Conservation (phyloP, 2,113 vertebrate species). For the Jacana jacana region DNA sequence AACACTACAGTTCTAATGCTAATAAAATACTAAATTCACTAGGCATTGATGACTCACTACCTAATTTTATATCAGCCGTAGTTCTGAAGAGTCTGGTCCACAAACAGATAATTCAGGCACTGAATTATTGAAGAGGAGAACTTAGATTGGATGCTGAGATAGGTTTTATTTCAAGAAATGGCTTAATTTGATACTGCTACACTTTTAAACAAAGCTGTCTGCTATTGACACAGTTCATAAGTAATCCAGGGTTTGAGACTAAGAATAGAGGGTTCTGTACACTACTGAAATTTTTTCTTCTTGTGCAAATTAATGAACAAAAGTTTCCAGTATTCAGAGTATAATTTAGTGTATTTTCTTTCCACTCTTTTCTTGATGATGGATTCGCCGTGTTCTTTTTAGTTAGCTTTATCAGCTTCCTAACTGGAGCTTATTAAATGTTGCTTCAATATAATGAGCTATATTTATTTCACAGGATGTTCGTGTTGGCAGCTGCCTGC, state of each 20-base stretch:
- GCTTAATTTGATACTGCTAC: neutral
- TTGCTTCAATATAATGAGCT: slow-evolving; percentile 10
- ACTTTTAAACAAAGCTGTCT: neutral
- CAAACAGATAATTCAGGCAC: neutral
- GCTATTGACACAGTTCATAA: neutral
- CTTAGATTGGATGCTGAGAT: neutral
- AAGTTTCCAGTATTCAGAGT: neutral
- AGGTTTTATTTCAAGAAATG: too few species aligned
- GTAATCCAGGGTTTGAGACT: neutral
- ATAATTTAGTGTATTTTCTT: neutral
- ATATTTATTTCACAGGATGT: slow-evolving; percentile 28
- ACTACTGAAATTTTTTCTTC: neutral
- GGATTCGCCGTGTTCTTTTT: neutral
- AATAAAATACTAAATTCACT: neutral
- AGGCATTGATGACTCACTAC: neutral
- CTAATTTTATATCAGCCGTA: neutral
- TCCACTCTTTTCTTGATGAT: neutral
- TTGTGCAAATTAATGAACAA: neutral
- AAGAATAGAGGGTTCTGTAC: neutral
- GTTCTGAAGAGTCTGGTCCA: neutral
- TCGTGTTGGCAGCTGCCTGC: slow-evolving; percentile 8
- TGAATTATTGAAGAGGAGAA: neutral
- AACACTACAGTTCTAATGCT: neutral
- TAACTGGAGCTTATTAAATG: neutral
- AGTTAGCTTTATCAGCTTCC: slow-evolving; percentile 1